A percentile compares a stretch with the other conserved stretches of the same genome.
These are phyloP conservation scores for Unio delphinus DNA, from an alignment of 2,888 invertebrate species.

Conservation along the genomic window DNA sequence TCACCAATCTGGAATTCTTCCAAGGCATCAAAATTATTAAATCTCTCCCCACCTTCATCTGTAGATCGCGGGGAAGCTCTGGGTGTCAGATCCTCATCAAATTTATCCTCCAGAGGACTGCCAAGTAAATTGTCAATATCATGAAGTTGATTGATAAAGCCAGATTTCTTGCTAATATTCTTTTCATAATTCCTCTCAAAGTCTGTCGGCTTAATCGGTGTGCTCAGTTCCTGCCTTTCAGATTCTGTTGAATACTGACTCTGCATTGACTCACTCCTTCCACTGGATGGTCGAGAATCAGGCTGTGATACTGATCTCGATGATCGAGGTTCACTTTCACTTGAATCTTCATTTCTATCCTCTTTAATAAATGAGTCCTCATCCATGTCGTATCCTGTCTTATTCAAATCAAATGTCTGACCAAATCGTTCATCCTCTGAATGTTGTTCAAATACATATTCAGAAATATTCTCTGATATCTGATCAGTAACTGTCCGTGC, in stretches of 20 bases:
- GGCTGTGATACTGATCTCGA: slow-evolving; percentile 24
- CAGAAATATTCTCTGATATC: slow-evolving; percentile 56
- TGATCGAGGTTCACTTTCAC: slow-evolving; percentile 1
- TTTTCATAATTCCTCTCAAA: no score
- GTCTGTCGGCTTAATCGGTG: no score
- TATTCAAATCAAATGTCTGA: slow-evolving; percentile 30
- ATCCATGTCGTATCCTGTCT: slow-evolving; percentile 35
- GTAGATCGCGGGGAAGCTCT: slow-evolving; percentile 42
- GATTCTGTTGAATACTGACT: no score
- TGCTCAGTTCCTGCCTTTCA: no score
- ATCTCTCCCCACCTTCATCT: not conserved
- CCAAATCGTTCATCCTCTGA: slow-evolving; percentile 33
- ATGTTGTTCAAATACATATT: slow-evolving; percentile 24
- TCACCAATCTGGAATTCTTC: slow-evolving; percentile 55
- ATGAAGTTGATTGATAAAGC: no score
- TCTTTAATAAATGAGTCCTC: slow-evolving; percentile 25
- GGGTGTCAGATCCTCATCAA: slow-evolving; percentile 47
- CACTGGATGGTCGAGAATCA: slow-evolving; percentile 56
- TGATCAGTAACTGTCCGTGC: slow-evolving; percentile 31
- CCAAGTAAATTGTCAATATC: slow-evolving; percentile 42
- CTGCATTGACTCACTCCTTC: slow-evolving; percentile 28
- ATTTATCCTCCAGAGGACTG: slow-evolving; percentile 23
- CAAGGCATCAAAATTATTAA: slow-evolving; percentile 40
- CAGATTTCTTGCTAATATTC: no score
- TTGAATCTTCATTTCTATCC: slow-evolving; percentile 4